Base-by-base conservation (phyloP, 2,113 vertebrate genomes). In the Eubucco bourcierii region DNA sequence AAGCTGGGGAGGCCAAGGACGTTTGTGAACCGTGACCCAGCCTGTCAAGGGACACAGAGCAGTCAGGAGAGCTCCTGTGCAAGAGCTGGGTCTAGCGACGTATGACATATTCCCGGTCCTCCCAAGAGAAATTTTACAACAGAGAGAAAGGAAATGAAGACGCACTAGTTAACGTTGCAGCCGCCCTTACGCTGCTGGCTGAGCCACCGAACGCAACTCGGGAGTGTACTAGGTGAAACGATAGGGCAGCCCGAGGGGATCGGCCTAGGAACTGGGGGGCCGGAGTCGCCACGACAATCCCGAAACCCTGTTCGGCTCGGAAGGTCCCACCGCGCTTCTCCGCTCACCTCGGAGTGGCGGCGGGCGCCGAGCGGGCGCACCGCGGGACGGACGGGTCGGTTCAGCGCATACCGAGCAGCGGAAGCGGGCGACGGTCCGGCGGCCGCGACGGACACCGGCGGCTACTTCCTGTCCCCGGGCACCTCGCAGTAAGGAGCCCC, bases 341-440 rank as follows among this genome's bases (percentile, higher is more conserved):
- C 37, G n/a, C 92, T 83, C 64, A 80, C 89, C 89, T 73, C 65
- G n/a, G 88, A 34, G 41, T n/a, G n/a, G 81, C 76, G 93, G 86
- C 89, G 76, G 89, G 10, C 74, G 89, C 89, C 72, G 46, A n/a
- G 77, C 20, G 50, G 61, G 33, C 34, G 61, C 67, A 13, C 50
- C 50, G 50, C 50, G 50, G 52, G 34, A 71, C 19, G 41, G 63
- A 37, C 27, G 15, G 14, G 63, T 16, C 41, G 21, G 47, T 12
- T 77, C 66, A 76, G 41, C 31, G 31, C 83, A 71, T 85, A 41
- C 55, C 89, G 68, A 24, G 7, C 19, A 9, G 12, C 61, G 39
- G 24, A 60, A 18, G 6, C n/a, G 50, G 5, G n/a, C 70, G 68
- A 50, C 6, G 21, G 17, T 7, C n/a, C 72, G 5, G 7, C 28